Evolutionary conservation across 2,888 invertebrate species (phyloP).

Genomic region (Sycophila texana): DNA sequence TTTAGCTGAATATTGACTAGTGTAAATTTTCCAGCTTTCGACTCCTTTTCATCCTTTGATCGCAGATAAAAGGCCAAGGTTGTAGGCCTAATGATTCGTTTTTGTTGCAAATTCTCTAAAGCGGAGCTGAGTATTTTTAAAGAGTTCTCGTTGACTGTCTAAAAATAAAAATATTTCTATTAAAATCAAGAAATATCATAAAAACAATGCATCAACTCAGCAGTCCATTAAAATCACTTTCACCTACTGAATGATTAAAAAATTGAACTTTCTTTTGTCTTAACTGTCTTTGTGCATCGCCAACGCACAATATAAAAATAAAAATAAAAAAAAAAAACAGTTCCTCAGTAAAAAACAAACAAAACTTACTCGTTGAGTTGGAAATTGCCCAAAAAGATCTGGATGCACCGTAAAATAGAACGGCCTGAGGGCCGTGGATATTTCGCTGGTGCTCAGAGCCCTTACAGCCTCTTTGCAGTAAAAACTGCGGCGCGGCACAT

Average conservation of each 20-base stretch:
- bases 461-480: constrained; percentile 67
- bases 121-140: constrained; percentile 91
- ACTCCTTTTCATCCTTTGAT: constrained; percentile 79
- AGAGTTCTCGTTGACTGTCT: constrained; percentile 93
- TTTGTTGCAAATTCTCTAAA: constrained; percentile 86
- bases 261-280: neutral
- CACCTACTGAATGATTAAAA: neutral
- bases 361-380: constrained; percentile 86
- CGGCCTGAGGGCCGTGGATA: constrained; percentile 92
- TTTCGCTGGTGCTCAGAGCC: constrained; percentile 85
- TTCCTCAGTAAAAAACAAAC: neutral
- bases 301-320: too few species aligned
- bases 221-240: neutral
- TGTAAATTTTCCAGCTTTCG: constrained; percentile 81
- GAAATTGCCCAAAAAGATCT: constrained; percentile 94
- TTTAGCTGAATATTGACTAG: constrained; percentile 85
- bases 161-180: constrained; percentile 64
- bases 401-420: constrained; percentile 98
- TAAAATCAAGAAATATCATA: neutral
- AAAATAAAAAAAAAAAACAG: neutral
- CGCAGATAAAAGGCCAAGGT: constrained; percentile 89
- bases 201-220: neutral
- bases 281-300: neutral
- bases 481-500: constrained; percentile 58
- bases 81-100: constrained; percentile 79